Evolutionary conservation across 2,797 vertebrate species (phyloP), one percentile per base, ranked within the genome.

Genomic region (Leptodactylus fallax): DNA sequence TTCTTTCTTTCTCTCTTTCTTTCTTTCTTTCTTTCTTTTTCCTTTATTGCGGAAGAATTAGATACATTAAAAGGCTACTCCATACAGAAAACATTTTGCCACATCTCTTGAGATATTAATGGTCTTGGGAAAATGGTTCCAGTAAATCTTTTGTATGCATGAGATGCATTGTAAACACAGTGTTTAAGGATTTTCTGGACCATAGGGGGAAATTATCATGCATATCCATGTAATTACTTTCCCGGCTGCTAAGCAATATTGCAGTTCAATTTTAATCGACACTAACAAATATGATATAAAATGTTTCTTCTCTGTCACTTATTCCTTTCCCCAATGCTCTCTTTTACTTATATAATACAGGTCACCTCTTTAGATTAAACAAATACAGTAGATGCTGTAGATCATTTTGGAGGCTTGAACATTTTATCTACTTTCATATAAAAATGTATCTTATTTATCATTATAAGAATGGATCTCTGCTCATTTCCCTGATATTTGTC

Each of bases 181-280:
- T 76, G 83, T 85, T 85, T 85, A 77, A 85, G 83, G 71, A 85
- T 85, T 85, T 76, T 85, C 83, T 63, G 83, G 83, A 85, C 83
- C 83, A 76, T 76, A 72, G 83, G 71, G 83, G 71, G 36, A 76
- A 76, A 85, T 85, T 85, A 85, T 85, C 55, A 85, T 85, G 83
- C 71, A 85, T 76, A 85, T 85, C 69, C 83, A 61, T 76, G 83
- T 76, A 85, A 85, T 85, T 85, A 85, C 69, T 85, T 85, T 85
- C 71, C 45, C 45, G n/a, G 55, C 83, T 85, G 71, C 83, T 85
- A 76, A 85, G 83, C 83, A 76, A 76, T 85, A 85, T 76, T 85
- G 83, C 53, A 85, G 72, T 45, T 76, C 56, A 55, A 76, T 23
- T 85, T 45, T 76, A 76, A 85, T 85, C 83, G 76, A 61, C 80